Evolutionary conservation across 2,797 vertebrate species (phyloP).

Genomic region (Myotis findleyi): DNA sequence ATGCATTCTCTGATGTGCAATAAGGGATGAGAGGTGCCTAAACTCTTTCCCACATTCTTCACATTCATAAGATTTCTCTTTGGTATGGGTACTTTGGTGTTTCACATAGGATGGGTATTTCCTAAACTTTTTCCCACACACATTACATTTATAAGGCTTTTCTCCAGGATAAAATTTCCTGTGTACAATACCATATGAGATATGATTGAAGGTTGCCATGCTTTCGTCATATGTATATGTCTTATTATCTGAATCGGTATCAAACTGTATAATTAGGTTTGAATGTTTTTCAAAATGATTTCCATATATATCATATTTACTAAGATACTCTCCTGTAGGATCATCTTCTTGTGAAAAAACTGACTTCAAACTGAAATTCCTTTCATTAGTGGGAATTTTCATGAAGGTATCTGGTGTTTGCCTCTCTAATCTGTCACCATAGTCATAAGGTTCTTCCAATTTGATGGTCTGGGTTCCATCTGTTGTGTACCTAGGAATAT

Average conservation of each 20-base stretch:
- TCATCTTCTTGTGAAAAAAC: constrained; percentile 63
- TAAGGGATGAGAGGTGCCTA: constrained; percentile 83
- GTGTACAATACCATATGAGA: constrained; percentile 77
- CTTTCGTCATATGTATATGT: constrained; percentile 76
- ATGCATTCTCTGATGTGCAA: constrained; percentile 85
- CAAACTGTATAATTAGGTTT: constrained; percentile 81
- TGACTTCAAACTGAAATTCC: constrained; percentile 68
- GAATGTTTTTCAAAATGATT: constrained; percentile 80
- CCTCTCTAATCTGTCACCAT: constrained; percentile 46
- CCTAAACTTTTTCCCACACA: constrained; percentile 86
- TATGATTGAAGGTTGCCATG: constrained; percentile 77
- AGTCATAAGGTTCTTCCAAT: constrained; percentile 70
- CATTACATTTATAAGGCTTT: constrained; percentile 86
- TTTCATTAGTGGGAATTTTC: constrained; percentile 42
- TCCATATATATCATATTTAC: constrained; percentile 77
- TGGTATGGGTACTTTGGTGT: constrained; percentile 85
- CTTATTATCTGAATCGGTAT: constrained; percentile 80
- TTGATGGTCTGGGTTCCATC: constrained; percentile 68
- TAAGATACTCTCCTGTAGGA: constrained; percentile 68
- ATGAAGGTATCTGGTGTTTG: constrained; percentile 15
- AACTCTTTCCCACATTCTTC: constrained; percentile 86
- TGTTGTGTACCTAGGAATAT: constrained; percentile 58
- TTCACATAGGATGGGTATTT: constrained; percentile 83
- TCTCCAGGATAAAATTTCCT: constrained; percentile 85
- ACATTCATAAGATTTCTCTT: constrained; percentile 85